A percentile compares a stretch with the other conserved stretches of the same genome.
phyloP scores from a whole-genome alignment of 2,113 vertebrate species.

The Rana temporaria region DNA sequence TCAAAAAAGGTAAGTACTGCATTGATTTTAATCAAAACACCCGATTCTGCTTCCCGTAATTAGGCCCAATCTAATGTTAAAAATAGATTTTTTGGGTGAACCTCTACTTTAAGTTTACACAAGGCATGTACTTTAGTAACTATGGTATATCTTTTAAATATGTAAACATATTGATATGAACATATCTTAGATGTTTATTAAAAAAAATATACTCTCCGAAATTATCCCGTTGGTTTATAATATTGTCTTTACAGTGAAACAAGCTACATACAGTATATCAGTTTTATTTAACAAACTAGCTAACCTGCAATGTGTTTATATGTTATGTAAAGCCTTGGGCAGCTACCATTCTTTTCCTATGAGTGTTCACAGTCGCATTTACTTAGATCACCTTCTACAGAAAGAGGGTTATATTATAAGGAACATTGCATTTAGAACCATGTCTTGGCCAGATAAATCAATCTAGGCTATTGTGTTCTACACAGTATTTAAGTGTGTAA shows the following conservation, averaged over 20 bases:
- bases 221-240: not conserved
- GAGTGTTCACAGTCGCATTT: conserved; percentile 15
- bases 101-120: too few relatives aligned
- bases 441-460: not conserved
- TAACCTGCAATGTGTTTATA: conserved; percentile 6
- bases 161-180: too few relatives aligned
- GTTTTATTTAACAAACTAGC: conserved; percentile 20
- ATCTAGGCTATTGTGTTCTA: not conserved
- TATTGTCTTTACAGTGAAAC: not conserved
- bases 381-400: conserved; percentile 3
- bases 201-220: too few relatives aligned
- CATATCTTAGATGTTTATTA: too few relatives aligned
- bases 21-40: too few relatives aligned
- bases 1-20: too few relatives aligned
- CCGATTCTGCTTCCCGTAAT: too few relatives aligned
- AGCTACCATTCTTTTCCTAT: conserved; percentile 6
- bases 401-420: conserved; percentile 13
- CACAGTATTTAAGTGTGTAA: not conserved
- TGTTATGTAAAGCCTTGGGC: conserved; percentile 21
- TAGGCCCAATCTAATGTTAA: too few relatives aligned
- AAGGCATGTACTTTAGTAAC: too few relatives aligned
- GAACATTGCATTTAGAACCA: not conserved
- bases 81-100: too few relatives aligned
- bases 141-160: too few relatives aligned
- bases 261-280: not conserved